Evolutionary conservation across 92 coral and sea anemone genomes (phyloP).

Genomic region (Montipora capitata): DNA sequence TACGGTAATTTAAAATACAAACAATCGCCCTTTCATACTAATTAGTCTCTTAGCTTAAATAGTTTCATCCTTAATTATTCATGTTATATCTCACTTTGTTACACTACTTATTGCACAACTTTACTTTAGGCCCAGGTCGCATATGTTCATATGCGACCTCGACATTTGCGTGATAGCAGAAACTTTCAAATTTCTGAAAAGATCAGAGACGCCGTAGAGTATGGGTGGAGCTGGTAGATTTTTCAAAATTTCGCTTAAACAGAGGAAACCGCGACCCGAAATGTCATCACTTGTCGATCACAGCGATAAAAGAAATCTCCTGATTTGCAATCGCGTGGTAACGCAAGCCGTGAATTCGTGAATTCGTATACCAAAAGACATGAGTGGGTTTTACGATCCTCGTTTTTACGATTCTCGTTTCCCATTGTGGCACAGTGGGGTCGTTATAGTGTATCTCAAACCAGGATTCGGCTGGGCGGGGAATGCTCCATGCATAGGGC

Average conservation of each 20-base stretch:
- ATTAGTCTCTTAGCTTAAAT: too few species aligned
- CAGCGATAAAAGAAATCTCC: constrained; percentile 4
- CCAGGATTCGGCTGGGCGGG: constrained; percentile 61
- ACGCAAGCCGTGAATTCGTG: neutral
- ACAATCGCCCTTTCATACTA: too few species aligned
- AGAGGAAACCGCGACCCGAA: constrained; percentile 50
- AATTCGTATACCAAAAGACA: constrained; percentile 11
- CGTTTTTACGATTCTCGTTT: constrained; percentile 6
- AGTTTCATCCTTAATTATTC: too few species aligned
- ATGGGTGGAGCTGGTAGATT: constrained; percentile 30
- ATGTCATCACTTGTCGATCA: constrained; percentile 13
- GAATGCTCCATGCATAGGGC: constrained; percentile 54
- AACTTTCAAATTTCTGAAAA: constrained; percentile 49
- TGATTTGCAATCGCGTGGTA: constrained; percentile 9
- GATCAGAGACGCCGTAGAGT: constrained; percentile 58
- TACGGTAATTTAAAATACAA: too few species aligned
- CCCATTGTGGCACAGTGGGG: constrained; percentile 31
- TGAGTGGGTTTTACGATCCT: constrained; percentile 26
- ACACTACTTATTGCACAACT: too few species aligned
- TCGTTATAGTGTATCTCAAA: constrained; percentile 49
- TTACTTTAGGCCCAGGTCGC: too few species aligned
- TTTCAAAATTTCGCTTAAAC: constrained; percentile 36
- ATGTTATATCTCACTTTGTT: too few species aligned
- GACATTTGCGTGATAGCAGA: constrained; percentile 24
- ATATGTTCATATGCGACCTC: constrained; percentile 41